Evolutionary conservation across 2,113 vertebrate genomes (phyloP), one percentile per base, ranked within the genome.

Genomic region (Ivindomyrus marchei): DNA sequence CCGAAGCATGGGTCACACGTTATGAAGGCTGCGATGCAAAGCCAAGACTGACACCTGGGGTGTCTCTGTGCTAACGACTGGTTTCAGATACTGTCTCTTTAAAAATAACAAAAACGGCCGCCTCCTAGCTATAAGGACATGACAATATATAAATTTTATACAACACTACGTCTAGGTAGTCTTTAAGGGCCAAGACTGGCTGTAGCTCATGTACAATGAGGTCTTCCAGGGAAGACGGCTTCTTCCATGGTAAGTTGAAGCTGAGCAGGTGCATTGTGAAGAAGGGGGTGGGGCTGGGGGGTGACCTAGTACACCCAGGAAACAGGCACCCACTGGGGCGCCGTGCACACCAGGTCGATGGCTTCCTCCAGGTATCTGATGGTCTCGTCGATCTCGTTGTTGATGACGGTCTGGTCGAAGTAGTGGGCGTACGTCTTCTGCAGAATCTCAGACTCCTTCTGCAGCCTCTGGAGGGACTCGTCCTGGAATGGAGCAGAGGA

Each of bases 321-420:
- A 92, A 99, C 98, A 0, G 98, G 98, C 90, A 99, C 98, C 98
- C 98, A 99, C 95, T 99, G 98, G n/a, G 96, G 96, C 90, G 97
- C 97, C 94, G 97, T 97, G 96, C 97, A 98, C 94, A 99, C 97
- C 92, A 98, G 96, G 92, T 99, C 97, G 84, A 99, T 98, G 91
- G 98, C 97, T 96, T 99, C 98, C 95, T 99, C 98, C 95, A 99
- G 97, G 95, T 97, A 97, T 93, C 96, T 95, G 96, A 99, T 99
- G 95, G 98, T 99, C 95, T 99, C 98, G 90, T 99, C 98, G 58
- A 99, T 99, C 96, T 99, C 98, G 85, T 99, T 99, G 97, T 99
- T 99, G 97, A 99, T 99, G 96, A 99, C 97, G 94, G 98, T 99
- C 94, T 98, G 97, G 96, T 99, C 98, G 91, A 99, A 99, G 96